A percentile compares a stretch with the other conserved stretches of the same genome.
Conservation (phyloP, 2,888 invertebrate species). For the Pristionchus maxplancki region DNA sequence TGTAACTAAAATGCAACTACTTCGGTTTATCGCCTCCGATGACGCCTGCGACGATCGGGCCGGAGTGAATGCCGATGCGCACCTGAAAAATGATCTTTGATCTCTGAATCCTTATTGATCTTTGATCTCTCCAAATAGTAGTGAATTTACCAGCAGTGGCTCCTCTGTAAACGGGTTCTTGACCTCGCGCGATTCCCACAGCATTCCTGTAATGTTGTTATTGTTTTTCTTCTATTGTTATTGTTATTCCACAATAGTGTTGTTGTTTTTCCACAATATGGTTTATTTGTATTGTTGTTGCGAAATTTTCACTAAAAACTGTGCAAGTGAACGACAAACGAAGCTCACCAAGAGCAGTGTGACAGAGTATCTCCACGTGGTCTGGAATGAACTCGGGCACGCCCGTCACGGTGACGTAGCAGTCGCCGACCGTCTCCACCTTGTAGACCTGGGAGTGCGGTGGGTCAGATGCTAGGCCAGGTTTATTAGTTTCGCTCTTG, state of each 20-base stretch:
- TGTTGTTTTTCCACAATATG: too few relatives aligned
- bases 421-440: constrained; percentile 75
- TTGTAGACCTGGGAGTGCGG: constrained; percentile 68
- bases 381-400: constrained; percentile 64
- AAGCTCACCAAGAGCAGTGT: constrained; percentile 77
- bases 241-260: too few relatives aligned
- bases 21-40: constrained; percentile 69
- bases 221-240: background rate
- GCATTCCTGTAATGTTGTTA: constrained; percentile 63
- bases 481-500: too few relatives aligned
- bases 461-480: background rate
- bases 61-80: constrained; percentile 67
- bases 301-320: too few relatives aligned
- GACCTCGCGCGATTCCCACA: constrained; percentile 72
- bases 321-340: too few relatives aligned
- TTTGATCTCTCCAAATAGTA: too few relatives aligned
- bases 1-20: background rate
- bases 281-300: too few relatives aligned
- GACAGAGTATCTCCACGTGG: constrained; percentile 77
- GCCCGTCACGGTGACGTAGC: constrained; percentile 72
- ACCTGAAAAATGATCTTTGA: constrained; percentile 53
- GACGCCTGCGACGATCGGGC: constrained; percentile 71
- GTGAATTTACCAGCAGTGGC: constrained; percentile 53
- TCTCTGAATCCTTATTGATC: background rate
- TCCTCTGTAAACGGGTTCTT: constrained; percentile 64